phyloP scores from a whole-genome alignment of 2,797 vertebrate genomes.

The Iguana delicatissima region DNA sequence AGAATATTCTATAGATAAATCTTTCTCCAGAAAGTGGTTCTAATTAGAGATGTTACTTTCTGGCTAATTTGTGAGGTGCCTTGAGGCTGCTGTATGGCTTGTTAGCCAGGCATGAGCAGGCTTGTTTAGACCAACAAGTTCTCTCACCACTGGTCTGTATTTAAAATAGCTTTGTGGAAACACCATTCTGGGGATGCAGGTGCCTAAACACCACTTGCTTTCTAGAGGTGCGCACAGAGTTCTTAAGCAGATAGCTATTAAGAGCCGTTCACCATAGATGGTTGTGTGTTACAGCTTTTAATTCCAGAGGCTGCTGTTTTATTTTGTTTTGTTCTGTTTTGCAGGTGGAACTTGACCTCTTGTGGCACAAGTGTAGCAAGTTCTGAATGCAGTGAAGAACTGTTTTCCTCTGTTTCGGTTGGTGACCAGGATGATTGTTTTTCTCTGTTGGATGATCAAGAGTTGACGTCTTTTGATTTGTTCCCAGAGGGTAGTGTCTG shows the following conservation, averaged over 20 bases:
- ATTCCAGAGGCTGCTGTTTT: constrained; percentile 6
- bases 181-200: too few relatives aligned
- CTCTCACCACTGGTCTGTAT: too few relatives aligned
- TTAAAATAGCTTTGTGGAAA: too few relatives aligned
- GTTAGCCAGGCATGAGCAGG: too few relatives aligned
- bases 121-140: too few relatives aligned
- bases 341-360: constrained; percentile 96
- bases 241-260: not conserved
- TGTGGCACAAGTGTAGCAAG: constrained; percentile 98
- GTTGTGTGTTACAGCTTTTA: not conserved
- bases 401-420: constrained; percentile 97
- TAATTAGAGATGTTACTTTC: not conserved
- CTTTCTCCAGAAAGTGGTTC: not conserved
- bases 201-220: too few relatives aligned
- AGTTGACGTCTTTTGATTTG: constrained; percentile 95
- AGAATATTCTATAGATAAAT: not conserved
- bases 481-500: constrained; percentile 98
- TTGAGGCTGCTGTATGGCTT: too few relatives aligned
- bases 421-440: constrained; percentile 98
- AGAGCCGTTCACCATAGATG: not conserved
- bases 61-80: too few relatives aligned
- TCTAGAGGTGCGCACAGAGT: not conserved
- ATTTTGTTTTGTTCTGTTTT: constrained; percentile 21
- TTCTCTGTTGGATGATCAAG: constrained; percentile 96
- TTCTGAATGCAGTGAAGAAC: constrained; percentile 97